A percentile compares a stretch with the other conserved stretches of the same genome.
Evolutionary conservation across 2,888 invertebrate species (phyloP).

Genomic region (Alsophila aescularia): DNA sequence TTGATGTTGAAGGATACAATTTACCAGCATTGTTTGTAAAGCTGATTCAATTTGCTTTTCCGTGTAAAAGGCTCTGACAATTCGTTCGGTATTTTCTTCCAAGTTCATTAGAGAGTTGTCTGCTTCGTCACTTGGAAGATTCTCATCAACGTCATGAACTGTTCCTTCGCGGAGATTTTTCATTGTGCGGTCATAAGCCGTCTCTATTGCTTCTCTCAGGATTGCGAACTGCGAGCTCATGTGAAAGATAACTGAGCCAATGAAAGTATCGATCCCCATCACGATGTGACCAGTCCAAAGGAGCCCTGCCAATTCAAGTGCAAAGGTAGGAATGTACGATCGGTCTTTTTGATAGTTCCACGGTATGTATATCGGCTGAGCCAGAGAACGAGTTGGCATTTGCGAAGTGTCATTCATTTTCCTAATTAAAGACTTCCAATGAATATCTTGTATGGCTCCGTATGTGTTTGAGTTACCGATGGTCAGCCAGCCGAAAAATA

Average conservation of each 20-base stretch:
- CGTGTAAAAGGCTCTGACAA: slow-evolving; percentile 53
- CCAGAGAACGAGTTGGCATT: slow-evolving; percentile 63
- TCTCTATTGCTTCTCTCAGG: slow-evolving; percentile 67
- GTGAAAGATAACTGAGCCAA: slow-evolving; percentile 73
- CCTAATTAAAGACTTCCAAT: slow-evolving; percentile 64
- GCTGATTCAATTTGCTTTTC: slow-evolving; percentile 62
- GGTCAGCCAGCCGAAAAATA: slow-evolving; percentile 77
- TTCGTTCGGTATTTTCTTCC: slow-evolving; percentile 51
- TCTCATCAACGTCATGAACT: slow-evolving; percentile 36
- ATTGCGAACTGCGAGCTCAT: slow-evolving; percentile 74
- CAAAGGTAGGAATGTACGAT: slow-evolving; percentile 66
- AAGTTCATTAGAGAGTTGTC: slow-evolving; percentile 21
- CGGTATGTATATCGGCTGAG: slow-evolving; percentile 78
- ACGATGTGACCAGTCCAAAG: slow-evolving; percentile 80
- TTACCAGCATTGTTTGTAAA: slow-evolving; percentile 57
- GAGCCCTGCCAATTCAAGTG: slow-evolving; percentile 70
- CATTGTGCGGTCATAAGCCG: slow-evolving; percentile 70
- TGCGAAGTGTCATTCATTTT: slow-evolving; percentile 54
- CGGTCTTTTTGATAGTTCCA: slow-evolving; percentile 70
- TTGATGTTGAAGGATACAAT: slow-evolving; percentile 75
- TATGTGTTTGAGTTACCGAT: slow-evolving; percentile 71
- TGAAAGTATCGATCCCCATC: slow-evolving; percentile 76
- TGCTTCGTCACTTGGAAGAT: slow-evolving; percentile 26
- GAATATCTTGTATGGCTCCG: slow-evolving; percentile 68
- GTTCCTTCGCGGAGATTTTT: slow-evolving; percentile 45